Base-by-base conservation (phyloP, 1,140 invertebrate genomes). In the Lerema accius region DNA sequence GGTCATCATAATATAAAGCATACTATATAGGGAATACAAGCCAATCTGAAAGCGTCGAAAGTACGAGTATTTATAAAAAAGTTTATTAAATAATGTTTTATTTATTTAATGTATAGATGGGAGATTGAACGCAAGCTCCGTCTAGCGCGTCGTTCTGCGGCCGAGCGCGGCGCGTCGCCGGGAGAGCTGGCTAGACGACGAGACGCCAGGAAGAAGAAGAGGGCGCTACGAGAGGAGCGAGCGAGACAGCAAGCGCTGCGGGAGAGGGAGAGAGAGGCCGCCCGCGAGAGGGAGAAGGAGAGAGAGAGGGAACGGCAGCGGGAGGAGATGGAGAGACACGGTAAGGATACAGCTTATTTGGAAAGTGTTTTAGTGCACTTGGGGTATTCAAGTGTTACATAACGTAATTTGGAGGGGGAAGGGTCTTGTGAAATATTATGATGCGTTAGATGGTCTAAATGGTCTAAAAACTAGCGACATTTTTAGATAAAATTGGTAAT, bases 101-200 rank as follows among this genome's bases (percentile, higher is more conserved):
- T 23, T 40, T 62, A 66, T 37, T 49, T 10, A 9, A n/a, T 53
- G 14, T 17, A 10, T 67, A 96, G 98, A 80, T 99, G 98, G 94
- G 98, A 99, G 86, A 99, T 99, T 58, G 97, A 99, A 78, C 96
- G 98, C 63, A 99, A 99, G 84, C 86, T 99, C 4, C 93, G 96
- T 45, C 92, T 97, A 71, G 97, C 96, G 0, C 96, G 95, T 55
- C 97, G 97, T 63, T 86, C 83, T 0, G 86, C 82, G 13, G 82
- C 76, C 0, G 85, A 85, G 42, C 61, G 85, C 0, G 76, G 76
- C 0, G 78, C 77, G 0, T 84, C 78, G 0, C 84, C 80, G 1
- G 78, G 63, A 1, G 78, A 77, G 32, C 10, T 80, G 0, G 71
- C 74, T 15, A 58, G 80, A 0, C 48, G 83, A 0, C 48, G 78